Percentiles rank a stretch among this genome's conserved stretches.
phyloP scores from a whole-genome alignment of 1,140 invertebrate genomes.

The Brachionus asplanchnoidis region DNA sequence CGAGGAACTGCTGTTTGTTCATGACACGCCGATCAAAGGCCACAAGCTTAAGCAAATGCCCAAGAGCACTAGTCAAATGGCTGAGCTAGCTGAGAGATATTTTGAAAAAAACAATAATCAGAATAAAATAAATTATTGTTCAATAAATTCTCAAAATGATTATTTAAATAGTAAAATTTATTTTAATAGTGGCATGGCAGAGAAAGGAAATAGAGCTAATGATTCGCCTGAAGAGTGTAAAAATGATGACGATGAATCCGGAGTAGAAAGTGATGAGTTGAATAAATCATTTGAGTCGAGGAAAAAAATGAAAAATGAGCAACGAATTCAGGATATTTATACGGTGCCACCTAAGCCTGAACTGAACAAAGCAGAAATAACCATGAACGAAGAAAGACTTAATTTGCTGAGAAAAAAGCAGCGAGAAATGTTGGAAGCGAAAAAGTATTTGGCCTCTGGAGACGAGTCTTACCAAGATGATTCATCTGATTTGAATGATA shows the following conservation, averaged over 20 bases:
- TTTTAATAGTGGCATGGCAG: neutral
- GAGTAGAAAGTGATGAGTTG: conserved; percentile 14
- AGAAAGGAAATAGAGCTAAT: neutral
- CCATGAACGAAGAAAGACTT: neutral
- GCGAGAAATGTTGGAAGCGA: conserved; percentile 1
- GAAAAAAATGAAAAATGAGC: neutral
- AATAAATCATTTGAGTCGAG: neutral
- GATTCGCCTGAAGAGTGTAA: neutral
- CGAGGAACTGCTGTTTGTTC: neutral
- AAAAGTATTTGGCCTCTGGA: neutral
- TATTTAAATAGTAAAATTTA: conserved; percentile 7
- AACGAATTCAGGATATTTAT: neutral
- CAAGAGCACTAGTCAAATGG: neutral
- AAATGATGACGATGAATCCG: conserved; percentile 12
- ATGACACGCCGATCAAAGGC: neutral
- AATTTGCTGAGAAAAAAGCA: neutral
- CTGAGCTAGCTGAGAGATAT: neutral
- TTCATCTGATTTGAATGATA: neutral
- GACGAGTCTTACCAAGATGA: neutral
- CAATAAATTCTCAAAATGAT: conserved; percentile 1
- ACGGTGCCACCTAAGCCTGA: neutral
- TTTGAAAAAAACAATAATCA: neutral
- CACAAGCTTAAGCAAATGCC: neutral
- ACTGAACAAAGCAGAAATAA: neutral
- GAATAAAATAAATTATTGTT: neutral